These are phyloP conservation scores for Procambarus virginalis DNA, from an alignment of 1,140 invertebrate genomes.

Conservation along the genomic window DNA sequence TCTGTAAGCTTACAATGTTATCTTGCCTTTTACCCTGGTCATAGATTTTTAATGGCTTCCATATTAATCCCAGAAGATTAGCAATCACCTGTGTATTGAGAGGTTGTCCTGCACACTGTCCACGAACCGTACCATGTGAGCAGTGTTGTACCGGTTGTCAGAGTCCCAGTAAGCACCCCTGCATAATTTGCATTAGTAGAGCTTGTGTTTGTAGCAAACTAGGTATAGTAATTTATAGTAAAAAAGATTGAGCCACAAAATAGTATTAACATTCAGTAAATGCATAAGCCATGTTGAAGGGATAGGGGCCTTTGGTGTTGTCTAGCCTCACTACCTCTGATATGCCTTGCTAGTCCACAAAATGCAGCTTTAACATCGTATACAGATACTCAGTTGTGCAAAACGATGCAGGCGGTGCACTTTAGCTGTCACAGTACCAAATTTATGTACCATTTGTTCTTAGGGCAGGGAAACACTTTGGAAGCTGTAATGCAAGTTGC, in stretches of 20 bases:
- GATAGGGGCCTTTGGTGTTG: conserved; percentile 43
- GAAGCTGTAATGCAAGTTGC: conserved; percentile 35
- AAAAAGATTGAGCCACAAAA: conserved; percentile 29
- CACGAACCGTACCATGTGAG: not conserved
- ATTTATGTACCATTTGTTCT: conserved; percentile 19
- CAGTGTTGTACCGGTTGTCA: conserved; percentile 40
- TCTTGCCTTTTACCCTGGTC: conserved; percentile 39
- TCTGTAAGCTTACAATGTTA: conserved; percentile 24
- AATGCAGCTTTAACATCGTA: conserved; percentile 59
- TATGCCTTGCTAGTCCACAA: conserved; percentile 64
- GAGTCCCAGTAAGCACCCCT: conserved; percentile 50
- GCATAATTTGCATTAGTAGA: conserved; percentile 52
- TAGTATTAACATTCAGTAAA: conserved; percentile 39
- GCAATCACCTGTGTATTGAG: conserved; percentile 28
- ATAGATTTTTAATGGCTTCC: conserved; percentile 44
- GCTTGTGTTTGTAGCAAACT: conserved; percentile 40
- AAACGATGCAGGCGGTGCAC: conserved; percentile 30
- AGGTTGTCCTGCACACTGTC: conserved; percentile 13
- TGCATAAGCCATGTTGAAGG: conserved; percentile 45
- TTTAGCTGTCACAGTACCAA: conserved; percentile 14
- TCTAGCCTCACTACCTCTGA: conserved; percentile 61
- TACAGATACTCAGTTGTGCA: conserved; percentile 40
- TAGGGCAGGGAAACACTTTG: conserved; percentile 40
- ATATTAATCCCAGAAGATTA: conserved; percentile 45
- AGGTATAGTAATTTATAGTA: conserved; percentile 26